Percentiles rank a stretch among this genome's conserved stretches.
These are phyloP conservation scores for Tenthredo distinguenda DNA, from an alignment of 2,888 invertebrate genomes.

Conservation along the genomic window DNA sequence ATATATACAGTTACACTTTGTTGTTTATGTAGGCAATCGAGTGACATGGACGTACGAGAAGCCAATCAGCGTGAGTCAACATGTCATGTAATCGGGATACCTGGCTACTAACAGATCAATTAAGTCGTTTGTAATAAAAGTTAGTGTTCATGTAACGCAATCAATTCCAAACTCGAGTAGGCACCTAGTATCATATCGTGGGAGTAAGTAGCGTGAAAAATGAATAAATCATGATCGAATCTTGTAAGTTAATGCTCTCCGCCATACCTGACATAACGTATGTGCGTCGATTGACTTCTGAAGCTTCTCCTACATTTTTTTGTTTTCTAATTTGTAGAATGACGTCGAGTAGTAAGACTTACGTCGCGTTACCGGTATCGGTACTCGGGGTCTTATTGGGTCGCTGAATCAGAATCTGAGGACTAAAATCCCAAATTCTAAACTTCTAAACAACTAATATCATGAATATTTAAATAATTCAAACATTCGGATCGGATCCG, in stretches of 20 bases:
- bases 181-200: neutral
- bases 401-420: too few species aligned
- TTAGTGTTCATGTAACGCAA: neutral
- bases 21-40: neutral
- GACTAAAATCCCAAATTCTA: too few species aligned
- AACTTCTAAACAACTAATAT: too few species aligned
- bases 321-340: neutral
- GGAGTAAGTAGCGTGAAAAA: neutral
- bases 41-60: neutral
- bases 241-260: neutral
- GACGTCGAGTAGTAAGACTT: neutral
- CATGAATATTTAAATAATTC: too few species aligned
- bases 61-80: slow-evolving; percentile 34
- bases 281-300: neutral
- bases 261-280: neutral
- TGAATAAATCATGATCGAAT: neutral
- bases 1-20: neutral
- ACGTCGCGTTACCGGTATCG: too few species aligned
- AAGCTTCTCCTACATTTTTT: neutral
- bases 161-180: neutral
- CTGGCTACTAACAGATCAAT: neutral
- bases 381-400: too few species aligned
- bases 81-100: slow-evolving; percentile 10
- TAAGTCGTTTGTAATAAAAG: neutral
- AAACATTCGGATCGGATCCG: too few species aligned